phyloP scores from a whole-genome alignment of 2,797 vertebrate species.

The Enoplosus armatus region DNA sequence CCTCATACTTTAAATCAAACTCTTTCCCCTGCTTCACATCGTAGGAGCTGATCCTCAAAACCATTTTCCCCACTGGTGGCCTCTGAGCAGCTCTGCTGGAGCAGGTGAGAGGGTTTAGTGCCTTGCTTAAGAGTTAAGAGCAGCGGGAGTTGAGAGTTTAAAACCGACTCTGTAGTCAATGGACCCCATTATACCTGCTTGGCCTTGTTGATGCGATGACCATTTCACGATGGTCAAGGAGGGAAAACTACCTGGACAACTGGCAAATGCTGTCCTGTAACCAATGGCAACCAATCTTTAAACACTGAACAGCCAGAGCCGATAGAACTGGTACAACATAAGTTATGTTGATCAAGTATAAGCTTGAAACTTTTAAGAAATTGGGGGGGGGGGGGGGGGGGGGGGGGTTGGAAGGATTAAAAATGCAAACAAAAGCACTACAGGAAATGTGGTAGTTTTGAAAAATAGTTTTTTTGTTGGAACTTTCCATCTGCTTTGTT shows the following conservation, averaged over 20 bases:
- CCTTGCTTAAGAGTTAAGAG: slow-evolving; percentile 60
- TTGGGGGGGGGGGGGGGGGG: too few species aligned
- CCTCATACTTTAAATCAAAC: slow-evolving; percentile 15
- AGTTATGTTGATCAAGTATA: not conserved
- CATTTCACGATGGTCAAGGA: slow-evolving; percentile 13
- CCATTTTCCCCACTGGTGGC: slow-evolving; percentile 2
- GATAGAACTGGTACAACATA: not conserved
- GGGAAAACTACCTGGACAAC: slow-evolving; percentile 3
- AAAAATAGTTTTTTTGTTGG: not conserved
- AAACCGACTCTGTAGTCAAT: not conserved
- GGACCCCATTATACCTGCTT: not conserved
- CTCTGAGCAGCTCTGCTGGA: slow-evolving; percentile 28
- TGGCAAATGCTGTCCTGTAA: slow-evolving; percentile 27
- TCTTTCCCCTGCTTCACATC: slow-evolving; percentile 18
- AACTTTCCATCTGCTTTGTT: slow-evolving; percentile 19
- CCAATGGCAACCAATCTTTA: slow-evolving; percentile 35
- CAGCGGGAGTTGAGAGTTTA: not conserved
- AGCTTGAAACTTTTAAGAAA: too few species aligned
- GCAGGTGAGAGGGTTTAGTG: slow-evolving; percentile 59
- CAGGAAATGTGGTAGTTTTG: slow-evolving; percentile 16
- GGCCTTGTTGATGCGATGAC: not conserved
- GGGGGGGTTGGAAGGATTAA: too few species aligned
- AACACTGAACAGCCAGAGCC: slow-evolving; percentile 2
- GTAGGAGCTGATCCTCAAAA: slow-evolving; percentile 10
- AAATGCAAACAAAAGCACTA: slow-evolving; percentile 14